Base-by-base conservation (phyloP, 2,113 vertebrate species). In the Pampusana beccarii region DNA sequence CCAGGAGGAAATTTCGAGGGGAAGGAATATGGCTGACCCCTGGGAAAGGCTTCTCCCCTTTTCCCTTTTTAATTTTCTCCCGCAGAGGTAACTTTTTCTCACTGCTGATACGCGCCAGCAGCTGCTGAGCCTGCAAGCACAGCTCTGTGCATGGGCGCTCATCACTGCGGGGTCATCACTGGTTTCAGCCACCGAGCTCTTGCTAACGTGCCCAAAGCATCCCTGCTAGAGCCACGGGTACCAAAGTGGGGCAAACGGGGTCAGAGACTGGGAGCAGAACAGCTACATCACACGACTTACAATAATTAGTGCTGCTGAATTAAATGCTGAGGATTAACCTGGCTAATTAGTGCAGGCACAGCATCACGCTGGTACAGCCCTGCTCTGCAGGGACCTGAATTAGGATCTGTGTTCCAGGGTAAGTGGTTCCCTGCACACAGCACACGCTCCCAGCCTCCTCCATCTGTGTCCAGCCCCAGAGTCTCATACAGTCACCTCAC, bases 331-430 rank as follows among this genome's bases (percentile, higher is more conserved):
- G n/a, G 81, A 78, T 86, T 65, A 88, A 75, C n/a, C 51, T 13
- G 51, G 73, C 10, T 88, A 42, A 80, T 88, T 46, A 72, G 58
- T 3, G 1, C 8, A 5, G 7, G n/a, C 83, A 24, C 24, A 11
- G 9, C 57, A 9, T n/a, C 25, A 6, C 4, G 0, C 51, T 42
- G 34, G 13, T 5, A 11, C 60, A 75, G 79, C 67, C 56, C 25
- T 33, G 4, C 16, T 44, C 75, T 1, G 0, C 1, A 4, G 2
- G 26, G 65, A 29, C 40, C 16, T 18, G 46, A 23, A 6, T 73
- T 38, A n/a, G 6, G 3, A 1, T 3, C 26, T 24, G 61, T 12
- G 1, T 3, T 4, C 0, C 10, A 28, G 33, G 20, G 24, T 5
- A 36, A 44, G 28, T 16, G 4, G 0, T 6, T 44, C 58, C 65